Evolutionary conservation across 2,888 invertebrate species (phyloP).

Genomic region (Pinctada fucata): DNA sequence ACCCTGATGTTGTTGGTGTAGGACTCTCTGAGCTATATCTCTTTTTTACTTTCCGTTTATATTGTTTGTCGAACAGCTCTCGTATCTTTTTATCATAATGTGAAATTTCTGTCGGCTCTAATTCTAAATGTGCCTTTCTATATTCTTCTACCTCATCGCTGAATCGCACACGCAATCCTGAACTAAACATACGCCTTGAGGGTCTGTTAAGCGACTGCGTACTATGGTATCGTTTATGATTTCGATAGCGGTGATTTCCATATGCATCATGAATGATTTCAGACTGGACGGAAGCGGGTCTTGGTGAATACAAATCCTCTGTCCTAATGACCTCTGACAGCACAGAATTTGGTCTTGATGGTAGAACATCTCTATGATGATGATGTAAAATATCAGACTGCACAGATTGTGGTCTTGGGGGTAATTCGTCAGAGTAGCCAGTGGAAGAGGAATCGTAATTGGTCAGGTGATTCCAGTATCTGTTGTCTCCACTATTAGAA

Average conservation of each 20-base stretch:
- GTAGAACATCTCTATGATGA: not conserved
- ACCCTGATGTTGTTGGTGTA: constrained; percentile 40
- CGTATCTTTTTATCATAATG: constrained; percentile 51
- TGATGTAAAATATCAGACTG: not conserved
- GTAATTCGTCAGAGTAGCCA: not conserved
- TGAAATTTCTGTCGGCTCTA: constrained; percentile 34
- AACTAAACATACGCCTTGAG: constrained; percentile 48
- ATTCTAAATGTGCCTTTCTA: constrained; percentile 31
- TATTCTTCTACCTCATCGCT: constrained; percentile 45
- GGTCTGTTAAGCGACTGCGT: not conserved
- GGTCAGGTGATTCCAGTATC: too few relatives aligned
- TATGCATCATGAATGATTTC: not conserved
- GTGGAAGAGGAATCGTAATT: too few relatives aligned
- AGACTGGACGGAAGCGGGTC: not conserved
- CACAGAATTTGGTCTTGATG: not conserved
- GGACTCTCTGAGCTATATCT: constrained; percentile 47
- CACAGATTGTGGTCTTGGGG: too few relatives aligned
- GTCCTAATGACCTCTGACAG: not conserved
- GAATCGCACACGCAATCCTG: constrained; percentile 49
- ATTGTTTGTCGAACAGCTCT: constrained; percentile 27
- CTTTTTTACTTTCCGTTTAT: constrained; percentile 26
- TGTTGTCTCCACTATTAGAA: too few relatives aligned
- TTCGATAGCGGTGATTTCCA: not conserved
- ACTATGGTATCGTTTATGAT: not conserved
- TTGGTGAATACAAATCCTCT: not conserved